Conservation (phyloP, 2,888 invertebrate species). For the Serripes groenlandicus region DNA sequence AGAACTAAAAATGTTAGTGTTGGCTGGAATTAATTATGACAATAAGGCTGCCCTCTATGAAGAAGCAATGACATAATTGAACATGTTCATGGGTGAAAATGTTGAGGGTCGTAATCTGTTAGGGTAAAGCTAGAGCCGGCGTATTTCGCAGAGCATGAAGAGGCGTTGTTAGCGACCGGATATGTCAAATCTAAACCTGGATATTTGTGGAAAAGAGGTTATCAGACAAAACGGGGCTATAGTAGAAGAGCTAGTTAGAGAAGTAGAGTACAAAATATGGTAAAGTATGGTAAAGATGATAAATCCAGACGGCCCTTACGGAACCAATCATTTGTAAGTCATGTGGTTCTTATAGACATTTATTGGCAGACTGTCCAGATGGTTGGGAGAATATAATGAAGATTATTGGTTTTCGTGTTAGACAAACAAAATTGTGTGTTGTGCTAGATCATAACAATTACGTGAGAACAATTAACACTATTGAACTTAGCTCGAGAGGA, state of each 20-base stretch:
- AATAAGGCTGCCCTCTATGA: slow-evolving; percentile 60
- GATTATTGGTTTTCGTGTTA: slow-evolving; percentile 57
- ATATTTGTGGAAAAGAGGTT: not conserved
- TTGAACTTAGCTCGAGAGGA: slow-evolving; percentile 14
- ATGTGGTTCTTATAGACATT: slow-evolving; percentile 53
- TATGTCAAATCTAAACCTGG: not conserved
- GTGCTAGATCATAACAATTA: slow-evolving; percentile 30
- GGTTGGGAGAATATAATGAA: slow-evolving; percentile 54
- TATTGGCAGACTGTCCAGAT: slow-evolving; percentile 50
- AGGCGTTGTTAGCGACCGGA: slow-evolving; percentile 23
- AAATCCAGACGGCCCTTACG: slow-evolving; percentile 32
- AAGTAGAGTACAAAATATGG: not conserved
- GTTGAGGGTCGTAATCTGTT: not conserved
- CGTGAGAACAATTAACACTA: slow-evolving; percentile 13
- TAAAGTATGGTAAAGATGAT: slow-evolving; percentile 24
- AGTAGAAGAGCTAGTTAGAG: not conserved
- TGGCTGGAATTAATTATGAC: slow-evolving; percentile 65
- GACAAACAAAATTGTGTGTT: slow-evolving; percentile 28
- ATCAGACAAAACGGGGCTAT: not conserved
- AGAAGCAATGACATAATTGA: slow-evolving; percentile 55
- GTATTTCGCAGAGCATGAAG: slow-evolving; percentile 13
- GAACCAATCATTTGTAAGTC: slow-evolving; percentile 31
- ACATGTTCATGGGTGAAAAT: slow-evolving; percentile 48
- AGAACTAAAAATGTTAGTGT: slow-evolving; percentile 52
- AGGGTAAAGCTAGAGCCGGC: not conserved